Conservation (phyloP, 2,113 vertebrate genomes). For the Bos javanicus region DNA sequence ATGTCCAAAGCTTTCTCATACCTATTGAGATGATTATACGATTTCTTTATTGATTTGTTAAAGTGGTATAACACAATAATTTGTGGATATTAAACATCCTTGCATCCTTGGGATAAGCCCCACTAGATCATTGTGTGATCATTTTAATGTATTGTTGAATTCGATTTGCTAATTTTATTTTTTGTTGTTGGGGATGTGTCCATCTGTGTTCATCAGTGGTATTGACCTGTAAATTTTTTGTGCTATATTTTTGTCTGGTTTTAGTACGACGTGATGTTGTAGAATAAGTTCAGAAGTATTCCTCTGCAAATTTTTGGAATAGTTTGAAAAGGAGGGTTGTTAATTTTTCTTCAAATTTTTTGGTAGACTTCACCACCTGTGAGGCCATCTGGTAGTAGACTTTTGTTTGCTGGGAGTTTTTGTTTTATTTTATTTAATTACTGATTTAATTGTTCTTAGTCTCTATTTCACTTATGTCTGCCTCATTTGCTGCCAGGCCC, state of each 20-base stretch:
- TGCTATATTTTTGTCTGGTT: not conserved
- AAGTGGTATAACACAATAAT: not conserved
- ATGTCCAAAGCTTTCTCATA: not conserved
- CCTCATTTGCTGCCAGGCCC: not conserved
- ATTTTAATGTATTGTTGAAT: not conserved
- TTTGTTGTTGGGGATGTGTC: not conserved
- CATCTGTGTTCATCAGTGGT: not conserved
- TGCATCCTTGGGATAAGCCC: too few relatives aligned
- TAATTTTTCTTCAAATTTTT: not conserved
- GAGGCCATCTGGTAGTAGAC: not conserved
- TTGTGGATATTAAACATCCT: not conserved
- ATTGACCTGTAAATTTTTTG: not conserved
- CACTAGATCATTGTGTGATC: not conserved
- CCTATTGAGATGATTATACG: not conserved
- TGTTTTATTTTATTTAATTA: not conserved
- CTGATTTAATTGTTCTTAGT: not conserved
- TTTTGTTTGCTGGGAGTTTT: not conserved
- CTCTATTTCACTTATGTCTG: not conserved
- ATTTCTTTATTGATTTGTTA: not conserved
- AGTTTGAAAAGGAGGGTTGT: not conserved
- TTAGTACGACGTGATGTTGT: not conserved
- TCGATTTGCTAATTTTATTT: not conserved
- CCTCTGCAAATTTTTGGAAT: not conserved
- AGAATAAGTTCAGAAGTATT: not conserved
- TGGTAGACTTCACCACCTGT: not conserved